A percentile compares a stretch with the other conserved stretches of the same genome.
Conservation (phyloP, 2,888 invertebrate genomes). For the Plusia festucae region DNA sequence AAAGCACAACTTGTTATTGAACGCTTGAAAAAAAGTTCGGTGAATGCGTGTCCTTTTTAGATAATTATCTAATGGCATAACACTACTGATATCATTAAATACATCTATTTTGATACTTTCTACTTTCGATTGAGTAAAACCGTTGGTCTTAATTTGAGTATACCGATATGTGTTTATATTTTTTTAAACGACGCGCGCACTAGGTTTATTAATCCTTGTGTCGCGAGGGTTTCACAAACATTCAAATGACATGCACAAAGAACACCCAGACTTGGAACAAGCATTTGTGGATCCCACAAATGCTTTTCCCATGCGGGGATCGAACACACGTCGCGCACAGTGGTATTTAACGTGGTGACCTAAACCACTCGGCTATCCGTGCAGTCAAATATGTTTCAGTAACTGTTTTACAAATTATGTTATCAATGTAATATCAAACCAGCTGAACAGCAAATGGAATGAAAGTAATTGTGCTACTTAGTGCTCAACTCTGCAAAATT, state of each 20-base stretch:
- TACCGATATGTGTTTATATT: too few relatives aligned
- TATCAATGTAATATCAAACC: neutral
- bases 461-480: neutral
- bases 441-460: neutral
- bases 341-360: too few relatives aligned
- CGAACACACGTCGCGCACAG: too few relatives aligned
- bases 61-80: constrained; percentile 66
- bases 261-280: too few relatives aligned
- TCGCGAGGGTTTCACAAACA: too few relatives aligned
- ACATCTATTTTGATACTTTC: constrained; percentile 41
- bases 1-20: constrained; percentile 70
- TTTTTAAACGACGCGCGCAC: too few relatives aligned
- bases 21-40: constrained; percentile 67
- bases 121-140: constrained; percentile 36
- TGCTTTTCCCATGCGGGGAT: too few relatives aligned
- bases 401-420: neutral
- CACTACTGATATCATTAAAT: constrained; percentile 46
- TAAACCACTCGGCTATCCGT: too few relatives aligned
- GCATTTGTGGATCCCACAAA: too few relatives aligned
- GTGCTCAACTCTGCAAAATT: neutral
- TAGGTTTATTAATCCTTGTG: too few relatives aligned
- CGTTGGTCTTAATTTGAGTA: constrained; percentile 5
- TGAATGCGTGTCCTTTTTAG: constrained; percentile 70
- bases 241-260: too few relatives aligned
- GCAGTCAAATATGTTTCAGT: too few relatives aligned